phyloP scores from a whole-genome alignment of 2,797 vertebrate species.

The Tinamus major region DNA sequence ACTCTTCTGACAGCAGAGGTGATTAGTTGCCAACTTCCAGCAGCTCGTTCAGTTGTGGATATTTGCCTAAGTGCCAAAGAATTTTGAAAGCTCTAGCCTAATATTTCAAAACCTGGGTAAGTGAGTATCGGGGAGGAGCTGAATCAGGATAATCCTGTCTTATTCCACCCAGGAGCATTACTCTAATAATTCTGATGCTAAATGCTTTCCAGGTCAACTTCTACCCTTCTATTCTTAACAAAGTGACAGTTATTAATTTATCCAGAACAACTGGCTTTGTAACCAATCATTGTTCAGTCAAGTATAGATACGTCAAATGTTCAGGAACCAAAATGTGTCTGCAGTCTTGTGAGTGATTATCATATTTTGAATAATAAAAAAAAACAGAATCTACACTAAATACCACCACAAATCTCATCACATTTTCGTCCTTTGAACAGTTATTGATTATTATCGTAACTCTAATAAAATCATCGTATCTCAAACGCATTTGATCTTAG shows the following conservation, averaged over 20 bases:
- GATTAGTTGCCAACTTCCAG: not conserved
- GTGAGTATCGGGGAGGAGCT: not conserved
- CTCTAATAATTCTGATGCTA: not conserved
- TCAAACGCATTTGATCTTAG: not conserved
- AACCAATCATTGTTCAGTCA: not conserved
- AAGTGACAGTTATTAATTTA: not conserved
- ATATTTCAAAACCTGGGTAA: not conserved
- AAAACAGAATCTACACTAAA: not conserved
- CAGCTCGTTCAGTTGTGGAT: not conserved
- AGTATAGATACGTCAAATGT: not conserved
- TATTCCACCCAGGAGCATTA: constrained; percentile 38
- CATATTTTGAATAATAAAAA: not conserved
- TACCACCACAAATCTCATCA: not conserved
- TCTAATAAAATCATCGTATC: not conserved
- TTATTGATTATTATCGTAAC: not conserved
- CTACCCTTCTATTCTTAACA: not conserved
- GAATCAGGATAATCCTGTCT: not conserved
- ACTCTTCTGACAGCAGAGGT: not conserved
- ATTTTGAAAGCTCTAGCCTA: not conserved
- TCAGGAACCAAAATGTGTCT: rapidly evolving
- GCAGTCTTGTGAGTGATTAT: not conserved
- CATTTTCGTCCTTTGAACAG: not conserved
- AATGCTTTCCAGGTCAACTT: not conserved
- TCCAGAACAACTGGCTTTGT: rapidly evolving
- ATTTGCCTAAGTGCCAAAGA: not conserved